These are phyloP conservation scores for Montifringilla adamsi DNA, from an alignment of 2,113 vertebrate species.

Conservation along the genomic window DNA sequence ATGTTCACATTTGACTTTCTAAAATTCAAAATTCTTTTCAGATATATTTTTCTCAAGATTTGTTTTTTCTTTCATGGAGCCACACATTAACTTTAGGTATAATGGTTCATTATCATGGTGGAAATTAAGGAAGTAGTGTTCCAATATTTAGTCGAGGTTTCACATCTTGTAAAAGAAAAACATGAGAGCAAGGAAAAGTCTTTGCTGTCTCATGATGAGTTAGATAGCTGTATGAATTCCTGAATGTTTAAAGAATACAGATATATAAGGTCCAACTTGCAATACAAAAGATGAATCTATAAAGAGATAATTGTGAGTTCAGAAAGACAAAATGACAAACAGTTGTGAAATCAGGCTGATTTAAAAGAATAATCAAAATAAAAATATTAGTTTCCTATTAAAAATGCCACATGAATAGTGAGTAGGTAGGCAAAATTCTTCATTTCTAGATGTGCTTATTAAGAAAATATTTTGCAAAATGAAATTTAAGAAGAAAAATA, in stretches of 20 bases:
- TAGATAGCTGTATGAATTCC: not conserved
- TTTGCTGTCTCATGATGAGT: not conserved
- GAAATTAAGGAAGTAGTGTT: not conserved
- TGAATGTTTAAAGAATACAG: not conserved
- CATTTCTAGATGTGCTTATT: not conserved
- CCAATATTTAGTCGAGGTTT: not conserved
- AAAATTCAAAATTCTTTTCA: not conserved
- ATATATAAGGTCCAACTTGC: not conserved
- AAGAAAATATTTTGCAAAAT: not conserved
- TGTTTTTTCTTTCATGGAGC: not conserved
- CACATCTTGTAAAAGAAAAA: not conserved
- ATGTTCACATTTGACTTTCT: not conserved
- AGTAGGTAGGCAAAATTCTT: not conserved
- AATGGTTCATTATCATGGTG: not conserved
- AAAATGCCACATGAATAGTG: not conserved
- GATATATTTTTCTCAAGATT: not conserved
- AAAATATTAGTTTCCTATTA: not conserved
- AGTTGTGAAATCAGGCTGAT: not conserved
- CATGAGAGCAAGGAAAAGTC: not conserved
- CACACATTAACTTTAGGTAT: not conserved
- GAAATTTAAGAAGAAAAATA: not conserved
- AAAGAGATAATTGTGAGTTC: not conserved
- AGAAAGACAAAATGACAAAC: not conserved
- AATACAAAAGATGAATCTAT: not conserved
- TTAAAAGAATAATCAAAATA: not conserved